Base-by-base conservation (phyloP, 1,140 invertebrate genomes). In the Leptonema lineaticorne region DNA sequence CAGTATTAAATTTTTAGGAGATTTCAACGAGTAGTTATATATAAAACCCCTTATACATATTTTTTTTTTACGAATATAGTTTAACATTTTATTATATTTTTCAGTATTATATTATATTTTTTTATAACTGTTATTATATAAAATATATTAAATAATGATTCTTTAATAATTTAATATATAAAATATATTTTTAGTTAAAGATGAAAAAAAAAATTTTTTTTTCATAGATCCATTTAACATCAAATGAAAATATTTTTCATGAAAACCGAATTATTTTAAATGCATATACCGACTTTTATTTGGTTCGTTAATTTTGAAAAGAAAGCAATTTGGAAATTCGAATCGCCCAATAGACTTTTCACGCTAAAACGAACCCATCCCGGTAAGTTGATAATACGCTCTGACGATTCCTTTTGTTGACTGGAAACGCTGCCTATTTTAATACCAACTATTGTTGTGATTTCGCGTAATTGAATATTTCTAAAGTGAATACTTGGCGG, bases 281-380 rank as follows among this genome's bases (percentile, higher is more conserved):
- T 24, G 50, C 9, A 4, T 14, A 56, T 20, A n/a, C 41, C 37
- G 65, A 37, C 67, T 69, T 69, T 53, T 60, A 46, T 58, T 48
- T 65, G 66, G 67, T 62, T 73, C 71, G 68, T 73, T 73, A 68
- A 22, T 18, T 63, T 28, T 68, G 28, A 57, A 73, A 73, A 56
- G 66, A 73, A 73, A 73, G 66, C 71, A 70, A 73, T 73, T 73
- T 68, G 22, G 67, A 60, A 69, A 57, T 67, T 59, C 65, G 67
- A 63, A 72, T 72, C 66, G 62, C 41, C 56, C 60, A 72, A 72
- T 72, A 72, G 67, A 73, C 69, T 73, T 68, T 69, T 70, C 64
- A 70, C 56, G 71, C 58, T 57, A 41, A 37, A 37, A 58, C 64
- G 50, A 26, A 16, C 20, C 8, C 50, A 53, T 53, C 50, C 50